Evolutionary conservation across 92 coral and sea anemone species (phyloP).

Genomic region (Porites lobata): DNA sequence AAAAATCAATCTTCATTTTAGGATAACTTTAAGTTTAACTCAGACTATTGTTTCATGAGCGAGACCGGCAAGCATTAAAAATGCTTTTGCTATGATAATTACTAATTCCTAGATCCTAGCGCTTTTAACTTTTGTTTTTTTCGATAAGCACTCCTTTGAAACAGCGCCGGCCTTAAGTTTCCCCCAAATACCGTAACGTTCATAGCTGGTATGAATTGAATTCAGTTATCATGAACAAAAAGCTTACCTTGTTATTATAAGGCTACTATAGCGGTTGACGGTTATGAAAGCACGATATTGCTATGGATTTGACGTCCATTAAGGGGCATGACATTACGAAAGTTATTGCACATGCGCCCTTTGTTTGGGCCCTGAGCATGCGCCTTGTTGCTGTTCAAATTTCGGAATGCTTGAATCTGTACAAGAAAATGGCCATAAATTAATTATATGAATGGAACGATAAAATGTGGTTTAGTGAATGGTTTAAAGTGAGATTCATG

Average conservation of each 20-base stretch:
- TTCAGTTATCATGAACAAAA: not conserved
- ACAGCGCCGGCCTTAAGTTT: not conserved
- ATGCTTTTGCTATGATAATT: no score
- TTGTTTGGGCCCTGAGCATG: slow-evolving; percentile 46
- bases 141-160: not conserved
- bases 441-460: no score
- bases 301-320: slow-evolving; percentile 63
- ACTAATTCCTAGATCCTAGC: no score
- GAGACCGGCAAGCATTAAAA: no score
- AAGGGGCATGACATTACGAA: slow-evolving; percentile 58
- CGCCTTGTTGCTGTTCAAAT: slow-evolving; percentile 57
- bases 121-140: no score
- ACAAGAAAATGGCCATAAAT: not conserved
- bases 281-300: slow-evolving; percentile 46
- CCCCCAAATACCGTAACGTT: not conserved
- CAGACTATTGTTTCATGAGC: no score
- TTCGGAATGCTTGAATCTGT: slow-evolving; percentile 70
- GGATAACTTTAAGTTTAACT: no score
- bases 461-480: no score
- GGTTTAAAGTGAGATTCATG: no score
- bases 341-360: slow-evolving; percentile 69
- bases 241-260: not conserved
- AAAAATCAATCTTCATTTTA: no score
- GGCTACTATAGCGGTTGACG: not conserved
- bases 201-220: not conserved